Percentiles rank a stretch among this genome's conserved stretches.
Evolutionary conservation across 2,888 invertebrate genomes (phyloP).

Genomic region (Ochropacha duplaris): DNA sequence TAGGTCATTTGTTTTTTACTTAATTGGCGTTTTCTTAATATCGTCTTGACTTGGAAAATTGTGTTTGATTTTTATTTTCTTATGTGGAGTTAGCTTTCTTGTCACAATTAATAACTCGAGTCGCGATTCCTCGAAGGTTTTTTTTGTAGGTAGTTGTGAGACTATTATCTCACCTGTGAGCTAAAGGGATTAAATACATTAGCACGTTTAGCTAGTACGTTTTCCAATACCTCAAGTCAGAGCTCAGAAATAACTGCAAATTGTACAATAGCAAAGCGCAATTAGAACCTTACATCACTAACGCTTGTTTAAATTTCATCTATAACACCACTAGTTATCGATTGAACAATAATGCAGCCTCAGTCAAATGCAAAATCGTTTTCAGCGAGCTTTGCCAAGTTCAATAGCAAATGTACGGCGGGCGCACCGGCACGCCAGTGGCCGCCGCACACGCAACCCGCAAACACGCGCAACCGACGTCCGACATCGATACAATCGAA

Average conservation of each 20-base stretch:
- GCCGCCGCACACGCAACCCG: conserved; percentile 65
- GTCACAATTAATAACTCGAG: no score
- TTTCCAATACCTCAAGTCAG: background rate
- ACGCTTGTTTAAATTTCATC: background rate
- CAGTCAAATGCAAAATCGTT: conserved; percentile 59
- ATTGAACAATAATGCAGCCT: conserved; percentile 4
- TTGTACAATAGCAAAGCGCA: background rate
- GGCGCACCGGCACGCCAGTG: conserved; percentile 61
- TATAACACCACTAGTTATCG: background rate
- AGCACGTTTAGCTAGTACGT: no score
- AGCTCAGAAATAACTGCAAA: background rate
- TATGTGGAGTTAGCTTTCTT: no score
- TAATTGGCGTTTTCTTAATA: no score
- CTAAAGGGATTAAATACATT: no score
- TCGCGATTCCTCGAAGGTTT: no score
- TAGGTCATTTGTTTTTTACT: no score
- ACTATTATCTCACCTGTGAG: no score
- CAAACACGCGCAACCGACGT: conserved; percentile 58
- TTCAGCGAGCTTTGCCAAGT: conserved; percentile 71
- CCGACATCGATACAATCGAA: conserved; percentile 44
- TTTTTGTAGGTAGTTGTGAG: no score
- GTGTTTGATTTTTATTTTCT: no score
- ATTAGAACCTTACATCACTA: background rate
- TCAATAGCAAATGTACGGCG: conserved; percentile 62
- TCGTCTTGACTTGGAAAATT: no score